These are phyloP conservation scores for Tipula unca DNA, from an alignment of 2,888 invertebrate species.

Conservation along the genomic window DNA sequence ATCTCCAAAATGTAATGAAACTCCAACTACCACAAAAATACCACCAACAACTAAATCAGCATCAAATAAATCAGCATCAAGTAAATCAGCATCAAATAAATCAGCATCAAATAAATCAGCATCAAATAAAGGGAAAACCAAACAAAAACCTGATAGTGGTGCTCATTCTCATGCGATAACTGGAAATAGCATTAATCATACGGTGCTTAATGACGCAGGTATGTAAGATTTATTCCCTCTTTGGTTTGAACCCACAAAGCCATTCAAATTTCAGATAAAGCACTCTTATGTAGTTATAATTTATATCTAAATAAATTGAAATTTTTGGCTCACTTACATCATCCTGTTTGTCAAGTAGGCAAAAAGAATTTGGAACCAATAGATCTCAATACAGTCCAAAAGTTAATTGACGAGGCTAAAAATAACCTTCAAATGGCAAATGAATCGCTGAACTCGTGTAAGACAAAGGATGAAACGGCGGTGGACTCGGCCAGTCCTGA, in stretches of 20 bases:
- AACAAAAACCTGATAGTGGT: not conserved
- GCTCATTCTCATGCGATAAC: too few species aligned
- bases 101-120: not conserved
- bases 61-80: not conserved
- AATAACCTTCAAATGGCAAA: not conserved
- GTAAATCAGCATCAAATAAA: not conserved
- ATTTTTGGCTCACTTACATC: conserved; percentile 29
- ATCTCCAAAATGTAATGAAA: not conserved
- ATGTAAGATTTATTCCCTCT: not conserved
- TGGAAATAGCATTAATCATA: not conserved
- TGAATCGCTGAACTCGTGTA: not conserved
- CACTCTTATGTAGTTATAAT: not conserved
- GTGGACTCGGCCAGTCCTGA: not conserved
- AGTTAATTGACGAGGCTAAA: conserved; percentile 26
- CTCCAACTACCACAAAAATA: not conserved
- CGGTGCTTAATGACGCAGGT: not conserved
- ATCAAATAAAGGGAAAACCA: not conserved
- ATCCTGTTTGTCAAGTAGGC: conserved; percentile 27
- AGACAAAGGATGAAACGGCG: not conserved
- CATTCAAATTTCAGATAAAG: not conserved
- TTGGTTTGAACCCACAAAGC: not conserved
- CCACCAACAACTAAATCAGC: not conserved
- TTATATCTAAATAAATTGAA: conserved; percentile 15
- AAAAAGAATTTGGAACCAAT: conserved; percentile 25
- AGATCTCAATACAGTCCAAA: conserved; percentile 25